Base-by-base conservation (phyloP, 2,888 invertebrate species). In the Pollenia angustigena region DNA sequence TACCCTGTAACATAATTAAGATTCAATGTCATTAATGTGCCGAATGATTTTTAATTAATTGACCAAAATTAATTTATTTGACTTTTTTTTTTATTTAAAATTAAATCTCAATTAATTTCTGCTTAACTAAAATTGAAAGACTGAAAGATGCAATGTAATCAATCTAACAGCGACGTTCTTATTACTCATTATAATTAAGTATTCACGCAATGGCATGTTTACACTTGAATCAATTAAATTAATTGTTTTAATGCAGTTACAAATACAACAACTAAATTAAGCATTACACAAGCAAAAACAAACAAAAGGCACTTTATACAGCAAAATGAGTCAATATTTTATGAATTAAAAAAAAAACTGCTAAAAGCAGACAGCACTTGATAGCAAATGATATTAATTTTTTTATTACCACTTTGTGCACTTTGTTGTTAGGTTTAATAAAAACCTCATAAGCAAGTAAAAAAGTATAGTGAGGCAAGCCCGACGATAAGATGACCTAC, bases 161-260 rank as follows among this genome's bases (percentile, higher is more conserved):
- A 46, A 72, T 46, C n/a, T 3, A 54, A 23, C n/a, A 23, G 42
- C 44, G 12, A 71, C 72, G 66, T 48, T 64, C 81, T 16, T 46
- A n/a, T 48, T 66, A 42, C 42, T 62, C 42, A 16, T 18, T 18
- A 62, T 60, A 54, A 76, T 71, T 64, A 56, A 78, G 62, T 78
- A 50, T 62, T 76, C 62, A 82, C 54, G 50, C 76, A 78, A 42
- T 83, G 78, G 78, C 81, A 74, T 85, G 68, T 85, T 81, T 85
- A 85, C 81, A 85, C 54, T 74, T 72, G 60, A 85, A 74, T 81
- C 74, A 81, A 81, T 81, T 85, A 81, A 81, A 60, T 60, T 69
- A 82, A 85, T 81, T 78, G 60, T 64, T 64, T 74, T 68, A 32
- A 79, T 68, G 76, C 58, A 42, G 14, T n/a, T 52, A 50, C 40